Evolutionary conservation across 2,888 invertebrate species (phyloP).

Genomic region (Odontocolon sp.): DNA sequence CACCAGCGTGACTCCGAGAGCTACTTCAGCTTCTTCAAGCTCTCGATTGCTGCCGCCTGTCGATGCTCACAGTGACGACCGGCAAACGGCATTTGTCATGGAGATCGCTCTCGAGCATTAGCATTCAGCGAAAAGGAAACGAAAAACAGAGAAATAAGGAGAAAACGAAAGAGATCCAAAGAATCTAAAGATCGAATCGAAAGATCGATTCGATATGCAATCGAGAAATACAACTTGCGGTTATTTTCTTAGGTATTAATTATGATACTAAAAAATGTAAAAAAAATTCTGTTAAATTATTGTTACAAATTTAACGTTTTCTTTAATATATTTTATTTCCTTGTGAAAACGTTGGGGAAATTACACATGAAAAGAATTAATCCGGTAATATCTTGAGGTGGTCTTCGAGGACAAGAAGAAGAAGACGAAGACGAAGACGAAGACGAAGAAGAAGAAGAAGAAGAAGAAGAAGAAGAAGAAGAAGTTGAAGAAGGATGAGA

Average conservation of each 20-base stretch:
- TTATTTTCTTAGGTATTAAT: too few relatives aligned
- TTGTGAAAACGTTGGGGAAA: neutral
- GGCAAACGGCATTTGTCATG: conserved; percentile 70
- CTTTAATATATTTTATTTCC: too few relatives aligned
- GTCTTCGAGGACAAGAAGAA: conserved; percentile 37
- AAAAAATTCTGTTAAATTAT: too few relatives aligned
- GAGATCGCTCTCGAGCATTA: conserved; percentile 67
- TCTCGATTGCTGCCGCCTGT: conserved; percentile 10
- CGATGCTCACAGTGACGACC: conserved; percentile 56
- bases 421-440: too few relatives aligned
- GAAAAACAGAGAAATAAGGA: conserved; percentile 11
- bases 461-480: conserved; percentile 23
- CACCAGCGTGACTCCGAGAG: conserved; percentile 41
- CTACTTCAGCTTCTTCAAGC: conserved; percentile 8
- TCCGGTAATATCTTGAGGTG: conserved; percentile 42
- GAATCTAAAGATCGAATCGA: neutral
- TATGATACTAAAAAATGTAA: too few relatives aligned
- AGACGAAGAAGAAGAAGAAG: too few relatives aligned
- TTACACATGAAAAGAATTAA: conserved; percentile 32
- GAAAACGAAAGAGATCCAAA: neutral
- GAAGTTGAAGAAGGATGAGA: conserved; percentile 45
- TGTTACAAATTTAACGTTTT: too few relatives aligned
- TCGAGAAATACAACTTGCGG: too few relatives aligned
- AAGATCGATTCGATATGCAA: neutral
- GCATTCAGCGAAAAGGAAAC: conserved; percentile 7